Evolutionary conservation across 2,797 vertebrate species (phyloP), one percentile per base, ranked within the genome.

Genomic region (Enteromius mattozi): DNA sequence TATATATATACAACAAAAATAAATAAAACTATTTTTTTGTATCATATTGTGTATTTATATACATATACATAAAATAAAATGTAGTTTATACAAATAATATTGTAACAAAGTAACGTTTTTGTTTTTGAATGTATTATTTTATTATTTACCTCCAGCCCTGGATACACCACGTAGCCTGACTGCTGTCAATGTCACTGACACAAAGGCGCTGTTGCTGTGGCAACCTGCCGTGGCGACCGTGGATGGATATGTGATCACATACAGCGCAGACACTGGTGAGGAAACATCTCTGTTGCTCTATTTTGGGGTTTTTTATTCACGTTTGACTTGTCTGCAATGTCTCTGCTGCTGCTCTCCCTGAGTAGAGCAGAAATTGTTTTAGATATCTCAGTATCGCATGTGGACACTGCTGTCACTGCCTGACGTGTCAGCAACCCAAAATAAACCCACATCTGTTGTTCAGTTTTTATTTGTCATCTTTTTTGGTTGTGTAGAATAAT

Each of bases 181-280:
- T 1, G 95, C 93, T 10, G 86, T 96, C 51, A 99, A 99, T 80
- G 92, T 99, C 87, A 99, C 97, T 0, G 97, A 98, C 65, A 95
- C 94, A 0, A 95, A 95, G 19, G 98, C 97, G 37, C 86, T 97
- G 91, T 93, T 97, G 86, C 91, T 94, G 78, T 99, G 98, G 98
- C 96, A 97, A 89, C 97, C 97, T 0, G 96, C 97, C 24, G 95
- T 96, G 2, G 97, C 97, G 61, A 91, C 95, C 0, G 96, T 98
- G 16, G 97, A 99, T 21, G 96, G 92, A 77, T 99, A 99, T 0
- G 80, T 97, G 80, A 95, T 99, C 86, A 97, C 96, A 70, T 99
- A 97, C 78, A 90, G 89, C 0, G 92, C 95, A 0, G 95, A 96
- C 56, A 89, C 92, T 69, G 97, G 98, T 99, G 91, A 92, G 45